Conservation (phyloP, 2,797 vertebrate species). For the Mico argentatus region DNA sequence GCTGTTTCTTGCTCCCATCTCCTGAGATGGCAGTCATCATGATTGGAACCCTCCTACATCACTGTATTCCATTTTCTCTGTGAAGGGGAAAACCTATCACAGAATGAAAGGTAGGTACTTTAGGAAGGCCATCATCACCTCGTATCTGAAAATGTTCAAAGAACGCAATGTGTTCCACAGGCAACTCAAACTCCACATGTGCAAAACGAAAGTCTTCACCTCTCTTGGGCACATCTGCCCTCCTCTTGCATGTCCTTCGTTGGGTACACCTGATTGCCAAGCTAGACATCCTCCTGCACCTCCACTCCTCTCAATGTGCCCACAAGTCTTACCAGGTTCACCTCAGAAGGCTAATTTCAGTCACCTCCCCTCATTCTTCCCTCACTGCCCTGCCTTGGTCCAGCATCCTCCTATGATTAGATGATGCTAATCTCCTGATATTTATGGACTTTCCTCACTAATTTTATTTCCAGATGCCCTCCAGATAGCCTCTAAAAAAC, state of each 20-base stretch:
- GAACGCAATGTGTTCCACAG: neutral
- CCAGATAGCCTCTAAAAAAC: neutral
- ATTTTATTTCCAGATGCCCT: neutral
- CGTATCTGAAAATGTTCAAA: slow-evolving; percentile 22
- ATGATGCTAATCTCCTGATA: neutral
- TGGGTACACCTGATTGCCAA: neutral
- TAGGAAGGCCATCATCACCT: neutral
- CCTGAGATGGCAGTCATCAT: neutral
- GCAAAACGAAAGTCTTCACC: neutral
- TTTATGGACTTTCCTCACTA: neutral
- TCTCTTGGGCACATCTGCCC: neutral
- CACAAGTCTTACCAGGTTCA: neutral
- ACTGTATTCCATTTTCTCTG: slow-evolving; percentile 20
- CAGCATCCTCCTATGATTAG: neutral
- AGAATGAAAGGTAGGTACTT: neutral
- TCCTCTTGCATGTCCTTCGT: fast-evolving
- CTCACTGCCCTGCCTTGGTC: neutral
- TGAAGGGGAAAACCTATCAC: neutral
- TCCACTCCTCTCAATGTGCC: neutral
- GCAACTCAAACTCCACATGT: neutral
- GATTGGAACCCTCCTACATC: neutral
- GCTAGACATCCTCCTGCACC: neutral
- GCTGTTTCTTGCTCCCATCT: neutral
- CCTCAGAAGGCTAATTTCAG: neutral
- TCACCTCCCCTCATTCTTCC: neutral